Conservation (phyloP, 2,888 invertebrate species). For the Lottia scabra region DNA sequence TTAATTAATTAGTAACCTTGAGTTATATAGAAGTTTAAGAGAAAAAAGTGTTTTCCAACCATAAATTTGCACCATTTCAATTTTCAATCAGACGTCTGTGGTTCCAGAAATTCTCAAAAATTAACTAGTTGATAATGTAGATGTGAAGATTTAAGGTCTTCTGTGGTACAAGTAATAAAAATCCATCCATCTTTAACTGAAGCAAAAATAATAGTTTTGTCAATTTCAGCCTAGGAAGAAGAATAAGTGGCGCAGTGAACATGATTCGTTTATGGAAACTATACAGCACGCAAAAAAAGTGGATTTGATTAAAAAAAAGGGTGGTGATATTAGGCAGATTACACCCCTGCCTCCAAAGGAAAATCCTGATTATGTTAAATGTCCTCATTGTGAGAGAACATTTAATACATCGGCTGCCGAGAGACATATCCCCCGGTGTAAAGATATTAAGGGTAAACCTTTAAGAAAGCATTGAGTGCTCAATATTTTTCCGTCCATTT, state of each 20-base stretch:
- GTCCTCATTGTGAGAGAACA: conserved; percentile 87
- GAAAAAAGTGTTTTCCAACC: too few relatives aligned
- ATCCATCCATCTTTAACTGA: too few relatives aligned
- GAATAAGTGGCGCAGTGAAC: conserved; percentile 64
- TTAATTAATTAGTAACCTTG: too few relatives aligned
- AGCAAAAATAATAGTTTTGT: too few relatives aligned
- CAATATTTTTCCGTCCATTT: too few relatives aligned
- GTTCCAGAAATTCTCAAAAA: too few relatives aligned
- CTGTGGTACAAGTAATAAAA: too few relatives aligned
- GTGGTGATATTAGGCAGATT: conserved; percentile 87
- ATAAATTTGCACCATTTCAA: too few relatives aligned
- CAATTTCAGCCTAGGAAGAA: conserved; percentile 34
- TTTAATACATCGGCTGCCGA: conserved; percentile 85
- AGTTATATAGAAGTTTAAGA: too few relatives aligned
- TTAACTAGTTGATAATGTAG: too few relatives aligned
- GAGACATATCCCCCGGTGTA: conserved; percentile 93
- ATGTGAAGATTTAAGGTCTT: too few relatives aligned
- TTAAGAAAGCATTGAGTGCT: not conserved
- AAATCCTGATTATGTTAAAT: conserved; percentile 90
- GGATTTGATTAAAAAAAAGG: conserved; percentile 68
- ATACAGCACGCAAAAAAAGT: conserved; percentile 65
- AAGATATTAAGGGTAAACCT: conserved; percentile 72
- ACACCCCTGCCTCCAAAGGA: conserved; percentile 84
- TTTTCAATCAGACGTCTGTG: too few relatives aligned
- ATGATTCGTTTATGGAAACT: conserved; percentile 61